These are phyloP conservation scores for Ophioninae sp. DNA, from an alignment of 2,888 invertebrate species.

Conservation along the genomic window DNA sequence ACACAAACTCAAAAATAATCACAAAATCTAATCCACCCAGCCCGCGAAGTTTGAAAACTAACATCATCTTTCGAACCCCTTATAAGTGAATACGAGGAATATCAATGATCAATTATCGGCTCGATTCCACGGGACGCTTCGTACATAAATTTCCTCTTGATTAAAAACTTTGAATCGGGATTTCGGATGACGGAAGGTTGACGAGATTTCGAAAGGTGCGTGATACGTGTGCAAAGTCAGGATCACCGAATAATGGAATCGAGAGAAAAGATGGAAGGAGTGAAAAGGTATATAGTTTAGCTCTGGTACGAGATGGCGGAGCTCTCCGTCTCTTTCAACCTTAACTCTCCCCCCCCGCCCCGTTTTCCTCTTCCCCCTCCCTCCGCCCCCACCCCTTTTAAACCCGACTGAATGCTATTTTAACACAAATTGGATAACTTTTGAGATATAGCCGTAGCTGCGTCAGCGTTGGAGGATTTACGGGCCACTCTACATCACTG, in stretches of 20 bases:
- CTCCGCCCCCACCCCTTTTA: neutral
- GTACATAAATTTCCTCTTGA: conserved; percentile 15
- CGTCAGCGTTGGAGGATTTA: conserved; percentile 78
- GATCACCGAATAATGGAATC: conserved; percentile 21
- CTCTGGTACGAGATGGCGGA: conserved; percentile 51
- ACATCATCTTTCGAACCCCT: neutral
- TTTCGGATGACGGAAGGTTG: conserved; percentile 6
- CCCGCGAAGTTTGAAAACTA: too few relatives aligned
- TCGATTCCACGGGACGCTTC: conserved; percentile 1
- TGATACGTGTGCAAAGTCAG: conserved; percentile 18
- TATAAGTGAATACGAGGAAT: too few relatives aligned
- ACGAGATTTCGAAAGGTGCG: conserved; percentile 2
- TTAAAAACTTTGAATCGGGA: conserved; percentile 23
- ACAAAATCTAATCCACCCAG: too few relatives aligned
- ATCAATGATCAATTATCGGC: conserved; percentile 1
- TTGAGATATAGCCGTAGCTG: conserved; percentile 78
- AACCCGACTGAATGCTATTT: conserved; percentile 75
- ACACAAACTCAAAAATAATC: too few relatives aligned
- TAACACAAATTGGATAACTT: conserved; percentile 80
- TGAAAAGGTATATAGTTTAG: conserved; percentile 48
- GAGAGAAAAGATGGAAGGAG: conserved; percentile 31
- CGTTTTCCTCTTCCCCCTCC: neutral
- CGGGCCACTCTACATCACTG: conserved; percentile 76
- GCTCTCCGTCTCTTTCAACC: conserved; percentile 20
- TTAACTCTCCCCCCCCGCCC: conserved; percentile 12